Conservation (phyloP, 2,888 invertebrate genomes). For the Dione juno region DNA sequence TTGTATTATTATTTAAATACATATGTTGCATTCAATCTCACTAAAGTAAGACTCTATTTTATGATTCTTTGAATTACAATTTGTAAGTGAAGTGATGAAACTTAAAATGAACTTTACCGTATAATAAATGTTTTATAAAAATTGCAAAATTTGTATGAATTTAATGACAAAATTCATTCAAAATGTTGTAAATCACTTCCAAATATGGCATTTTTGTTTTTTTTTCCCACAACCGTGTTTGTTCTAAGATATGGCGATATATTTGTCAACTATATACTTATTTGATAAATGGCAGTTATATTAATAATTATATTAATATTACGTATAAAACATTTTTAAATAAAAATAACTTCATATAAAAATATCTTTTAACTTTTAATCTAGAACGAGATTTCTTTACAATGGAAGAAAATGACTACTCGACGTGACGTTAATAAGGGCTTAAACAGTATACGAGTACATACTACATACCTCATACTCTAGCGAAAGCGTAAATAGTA, state of each 20-base stretch:
- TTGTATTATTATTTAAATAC: conserved; percentile 1
- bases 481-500: neutral
- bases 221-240: conserved; percentile 9
- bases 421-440: neutral
- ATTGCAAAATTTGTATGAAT: too few species aligned
- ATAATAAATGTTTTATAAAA: too few species aligned
- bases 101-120: too few species aligned
- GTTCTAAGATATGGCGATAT: conserved; percentile 2
- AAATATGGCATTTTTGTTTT: conserved; percentile 7
- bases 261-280: conserved; percentile 15
- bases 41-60: too few species aligned
- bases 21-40: neutral
- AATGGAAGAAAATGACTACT: neutral
- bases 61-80: neutral
- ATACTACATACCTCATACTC: too few species aligned
- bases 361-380: neutral
- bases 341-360: conserved; percentile 1
- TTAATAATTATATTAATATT: neutral
- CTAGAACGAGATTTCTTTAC: conserved; percentile 15
- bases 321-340: conserved; percentile 7
- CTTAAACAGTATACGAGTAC: neutral
- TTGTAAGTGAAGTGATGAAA: too few species aligned
- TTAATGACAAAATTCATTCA: neutral
- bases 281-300: conserved; percentile 15
- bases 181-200: neutral